phyloP scores from a whole-genome alignment of 2,888 invertebrate species.

The Philonicus albiceps region DNA sequence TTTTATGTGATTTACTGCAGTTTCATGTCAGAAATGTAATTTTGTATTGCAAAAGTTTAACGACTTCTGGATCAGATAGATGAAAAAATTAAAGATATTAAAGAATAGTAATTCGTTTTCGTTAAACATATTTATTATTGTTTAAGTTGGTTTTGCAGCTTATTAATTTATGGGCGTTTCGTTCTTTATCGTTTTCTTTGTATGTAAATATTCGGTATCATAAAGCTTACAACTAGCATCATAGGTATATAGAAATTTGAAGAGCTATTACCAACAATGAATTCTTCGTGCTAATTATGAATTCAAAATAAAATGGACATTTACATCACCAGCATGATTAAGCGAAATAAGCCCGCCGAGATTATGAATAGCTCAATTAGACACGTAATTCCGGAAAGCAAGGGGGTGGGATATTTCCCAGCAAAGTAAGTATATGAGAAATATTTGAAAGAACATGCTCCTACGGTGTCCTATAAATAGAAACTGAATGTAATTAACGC shows the following conservation, averaged over 20 bases:
- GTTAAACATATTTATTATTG: too few species aligned
- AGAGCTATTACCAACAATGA: neutral
- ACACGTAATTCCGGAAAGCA: neutral
- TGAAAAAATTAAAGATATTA: too few species aligned
- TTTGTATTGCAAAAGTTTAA: too few species aligned
- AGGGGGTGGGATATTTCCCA: neutral
- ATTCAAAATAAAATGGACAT: neutral
- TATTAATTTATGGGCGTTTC: too few species aligned
- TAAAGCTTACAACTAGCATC: neutral
- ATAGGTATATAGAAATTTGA: neutral
- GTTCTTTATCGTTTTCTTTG: too few species aligned
- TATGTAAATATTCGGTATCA: neutral
- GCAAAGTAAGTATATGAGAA: neutral
- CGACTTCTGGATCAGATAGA: too few species aligned
- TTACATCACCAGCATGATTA: neutral
- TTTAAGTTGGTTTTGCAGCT: too few species aligned
- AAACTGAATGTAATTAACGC: neutral
- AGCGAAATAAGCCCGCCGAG: neutral
- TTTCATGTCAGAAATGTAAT: too few species aligned
- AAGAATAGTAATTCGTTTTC: too few species aligned
- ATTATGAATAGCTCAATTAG: neutral
- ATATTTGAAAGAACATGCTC: neutral
- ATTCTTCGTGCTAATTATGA: neutral
- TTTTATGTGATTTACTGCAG: too few species aligned
- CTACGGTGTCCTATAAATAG: neutral